phyloP scores from a whole-genome alignment of 2,888 invertebrate genomes.

The Lathronympha strigana region DNA sequence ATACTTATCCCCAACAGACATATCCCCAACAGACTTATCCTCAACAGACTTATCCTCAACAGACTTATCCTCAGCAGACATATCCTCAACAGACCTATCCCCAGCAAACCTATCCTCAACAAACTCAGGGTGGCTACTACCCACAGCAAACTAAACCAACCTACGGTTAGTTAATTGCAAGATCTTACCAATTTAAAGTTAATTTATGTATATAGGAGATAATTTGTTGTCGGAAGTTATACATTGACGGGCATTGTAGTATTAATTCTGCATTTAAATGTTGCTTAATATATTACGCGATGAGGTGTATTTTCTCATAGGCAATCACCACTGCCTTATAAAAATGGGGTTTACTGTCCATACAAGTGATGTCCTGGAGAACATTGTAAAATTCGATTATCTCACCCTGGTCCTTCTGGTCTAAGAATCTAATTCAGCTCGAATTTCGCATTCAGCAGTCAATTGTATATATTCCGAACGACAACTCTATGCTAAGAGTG shows the following conservation, averaged over 20 bases:
- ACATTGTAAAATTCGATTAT: neutral
- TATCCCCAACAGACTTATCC: slow-evolving; percentile 32
- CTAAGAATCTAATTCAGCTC: neutral
- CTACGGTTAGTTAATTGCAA: slow-evolving; percentile 38
- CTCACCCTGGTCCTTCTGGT: neutral
- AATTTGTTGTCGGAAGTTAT: slow-evolving; percentile 17
- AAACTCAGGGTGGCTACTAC: too few species aligned
- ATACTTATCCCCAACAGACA: slow-evolving; percentile 43
- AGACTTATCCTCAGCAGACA: slow-evolving; percentile 46
- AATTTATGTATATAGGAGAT: slow-evolving; percentile 4
- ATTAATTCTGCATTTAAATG: neutral
- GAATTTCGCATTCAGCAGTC: too few species aligned
- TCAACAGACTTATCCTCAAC: slow-evolving; percentile 44
- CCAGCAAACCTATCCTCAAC: slow-evolving; percentile 47
- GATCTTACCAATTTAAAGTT: slow-evolving; percentile 4
- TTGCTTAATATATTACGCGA: neutral
- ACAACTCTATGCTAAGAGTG: slow-evolving; percentile 19
- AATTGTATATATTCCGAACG: slow-evolving; percentile 47
- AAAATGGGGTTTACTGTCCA: neutral
- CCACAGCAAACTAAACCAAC: slow-evolving; percentile 43
- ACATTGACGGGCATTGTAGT: slow-evolving; percentile 1
- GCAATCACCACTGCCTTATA: neutral
- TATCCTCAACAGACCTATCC: slow-evolving; percentile 45
- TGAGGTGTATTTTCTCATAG: neutral
- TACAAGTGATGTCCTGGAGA: too few species aligned